Evolutionary conservation across 2,888 invertebrate species (phyloP).

Genomic region (Calliopum simillimum): DNA sequence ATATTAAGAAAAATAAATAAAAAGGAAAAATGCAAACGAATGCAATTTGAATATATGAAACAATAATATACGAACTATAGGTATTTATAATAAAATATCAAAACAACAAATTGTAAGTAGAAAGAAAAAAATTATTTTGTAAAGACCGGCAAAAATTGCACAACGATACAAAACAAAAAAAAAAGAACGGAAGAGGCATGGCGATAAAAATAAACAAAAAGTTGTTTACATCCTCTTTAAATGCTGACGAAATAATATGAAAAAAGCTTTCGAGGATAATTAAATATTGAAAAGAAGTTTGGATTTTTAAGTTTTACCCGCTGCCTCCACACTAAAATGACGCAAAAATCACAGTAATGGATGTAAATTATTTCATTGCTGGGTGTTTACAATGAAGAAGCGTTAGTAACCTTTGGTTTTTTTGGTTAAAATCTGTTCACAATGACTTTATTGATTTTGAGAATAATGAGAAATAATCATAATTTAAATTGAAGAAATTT

Average conservation of each 20-base stretch:
- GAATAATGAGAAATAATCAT: too few species aligned
- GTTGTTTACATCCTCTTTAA: constrained; percentile 13
- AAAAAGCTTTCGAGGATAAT: not conserved
- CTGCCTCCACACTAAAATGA: too few species aligned
- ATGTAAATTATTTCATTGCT: too few species aligned
- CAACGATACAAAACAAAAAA: constrained; percentile 10
- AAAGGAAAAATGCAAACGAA: constrained; percentile 6
- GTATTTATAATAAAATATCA: constrained; percentile 8
- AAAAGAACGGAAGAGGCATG: not conserved
- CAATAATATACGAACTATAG: constrained; percentile 31
- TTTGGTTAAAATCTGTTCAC: too few species aligned
- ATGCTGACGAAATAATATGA: constrained; percentile 5
- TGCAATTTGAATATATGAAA: constrained; percentile 20
- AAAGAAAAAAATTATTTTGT: constrained; percentile 2
- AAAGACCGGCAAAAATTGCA: not conserved
- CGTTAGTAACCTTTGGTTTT: too few species aligned
- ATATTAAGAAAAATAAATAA: not conserved
- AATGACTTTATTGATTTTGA: too few species aligned
- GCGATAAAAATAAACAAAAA: not conserved
- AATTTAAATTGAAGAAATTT: too few species aligned
- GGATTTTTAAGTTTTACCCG: too few species aligned
- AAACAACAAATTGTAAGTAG: not conserved
- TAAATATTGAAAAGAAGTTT: not conserved
- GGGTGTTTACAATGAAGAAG: too few species aligned
- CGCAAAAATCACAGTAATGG: too few species aligned